These are phyloP conservation scores for Ptychoptera albimana DNA, from an alignment of 2,888 invertebrate genomes.

Conservation along the genomic window DNA sequence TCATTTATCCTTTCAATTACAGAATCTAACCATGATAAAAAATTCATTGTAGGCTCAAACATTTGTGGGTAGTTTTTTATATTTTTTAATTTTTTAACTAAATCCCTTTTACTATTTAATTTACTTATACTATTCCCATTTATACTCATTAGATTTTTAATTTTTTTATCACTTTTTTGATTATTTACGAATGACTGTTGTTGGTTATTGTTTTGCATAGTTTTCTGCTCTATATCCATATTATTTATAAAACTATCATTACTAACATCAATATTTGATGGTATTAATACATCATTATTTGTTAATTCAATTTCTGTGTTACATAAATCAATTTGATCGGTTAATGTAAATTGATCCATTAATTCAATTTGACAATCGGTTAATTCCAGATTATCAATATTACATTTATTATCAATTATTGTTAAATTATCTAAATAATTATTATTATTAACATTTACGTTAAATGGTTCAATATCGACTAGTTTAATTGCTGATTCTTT, in stretches of 20 bases:
- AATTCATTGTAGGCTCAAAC: conserved; percentile 25
- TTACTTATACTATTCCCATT: not conserved
- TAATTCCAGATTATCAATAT: conserved; percentile 16
- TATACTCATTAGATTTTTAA: not conserved
- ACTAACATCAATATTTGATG: not conserved
- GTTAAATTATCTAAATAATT: not conserved
- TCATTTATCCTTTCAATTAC: conserved; percentile 64
- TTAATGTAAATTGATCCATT: conserved; percentile 26
- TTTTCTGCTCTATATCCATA: not conserved
- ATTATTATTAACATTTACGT: conserved; percentile 4
- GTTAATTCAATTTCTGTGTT: conserved; percentile 18
- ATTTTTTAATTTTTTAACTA: not conserved
- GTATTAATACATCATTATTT: conserved; percentile 13
- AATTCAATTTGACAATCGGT: conserved; percentile 27
- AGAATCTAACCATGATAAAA: conserved; percentile 56
- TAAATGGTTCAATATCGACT: not conserved
- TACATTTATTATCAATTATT: conserved; percentile 12
- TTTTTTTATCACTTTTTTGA: not conserved
- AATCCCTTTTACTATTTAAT: not conserved
- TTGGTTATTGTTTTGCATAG: not conserved
- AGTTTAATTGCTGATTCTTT: not conserved
- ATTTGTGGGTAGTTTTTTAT: too few species aligned
- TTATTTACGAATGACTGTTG: not conserved
- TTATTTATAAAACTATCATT: not conserved
- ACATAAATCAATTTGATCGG: conserved; percentile 24